phyloP scores from a whole-genome alignment of 1,140 invertebrate genomes.

The Helicoverpa zea region DNA sequence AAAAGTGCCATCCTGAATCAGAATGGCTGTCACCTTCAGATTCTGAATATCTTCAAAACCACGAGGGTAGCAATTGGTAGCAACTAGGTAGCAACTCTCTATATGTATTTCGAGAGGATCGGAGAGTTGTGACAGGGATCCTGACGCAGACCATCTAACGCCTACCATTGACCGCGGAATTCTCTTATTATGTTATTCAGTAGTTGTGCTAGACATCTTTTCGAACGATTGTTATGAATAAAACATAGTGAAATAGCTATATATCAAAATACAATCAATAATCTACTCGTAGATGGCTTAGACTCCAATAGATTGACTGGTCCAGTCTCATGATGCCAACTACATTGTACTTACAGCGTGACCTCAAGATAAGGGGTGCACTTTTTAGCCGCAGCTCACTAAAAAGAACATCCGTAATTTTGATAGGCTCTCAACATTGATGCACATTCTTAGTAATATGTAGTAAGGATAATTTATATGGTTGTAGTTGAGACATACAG shows the following conservation, averaged over 20 bases:
- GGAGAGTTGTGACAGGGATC: too few species aligned
- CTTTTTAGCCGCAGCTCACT: neutral
- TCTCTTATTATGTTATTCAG: conserved; percentile 32
- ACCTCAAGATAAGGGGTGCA: neutral
- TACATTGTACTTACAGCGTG: conserved; percentile 15
- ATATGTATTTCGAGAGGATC: too few species aligned
- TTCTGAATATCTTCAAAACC: too few species aligned
- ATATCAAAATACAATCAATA: conserved; percentile 34
- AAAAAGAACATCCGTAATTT: conserved; percentile 18
- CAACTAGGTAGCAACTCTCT: too few species aligned
- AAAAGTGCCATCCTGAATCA: too few species aligned
- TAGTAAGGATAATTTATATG: conserved; percentile 57
- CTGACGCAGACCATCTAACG: neutral
- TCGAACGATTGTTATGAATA: conserved; percentile 10
- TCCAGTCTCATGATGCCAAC: conserved; percentile 46
- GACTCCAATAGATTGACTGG: conserved; percentile 3
- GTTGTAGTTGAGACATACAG: conserved; percentile 60
- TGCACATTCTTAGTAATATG: conserved; percentile 52
- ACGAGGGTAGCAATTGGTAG: too few species aligned
- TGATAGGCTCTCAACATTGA: conserved; percentile 26
- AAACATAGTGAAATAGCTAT: conserved; percentile 22
- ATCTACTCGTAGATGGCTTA: conserved; percentile 24
- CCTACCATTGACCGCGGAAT: conserved; percentile 16
- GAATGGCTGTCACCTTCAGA: too few species aligned
- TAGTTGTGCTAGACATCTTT: conserved; percentile 40